Percentiles rank a stretch among this genome's conserved stretches.
phyloP scores from a whole-genome alignment of 1,140 invertebrate species.

The Octopus sinensis region DNA sequence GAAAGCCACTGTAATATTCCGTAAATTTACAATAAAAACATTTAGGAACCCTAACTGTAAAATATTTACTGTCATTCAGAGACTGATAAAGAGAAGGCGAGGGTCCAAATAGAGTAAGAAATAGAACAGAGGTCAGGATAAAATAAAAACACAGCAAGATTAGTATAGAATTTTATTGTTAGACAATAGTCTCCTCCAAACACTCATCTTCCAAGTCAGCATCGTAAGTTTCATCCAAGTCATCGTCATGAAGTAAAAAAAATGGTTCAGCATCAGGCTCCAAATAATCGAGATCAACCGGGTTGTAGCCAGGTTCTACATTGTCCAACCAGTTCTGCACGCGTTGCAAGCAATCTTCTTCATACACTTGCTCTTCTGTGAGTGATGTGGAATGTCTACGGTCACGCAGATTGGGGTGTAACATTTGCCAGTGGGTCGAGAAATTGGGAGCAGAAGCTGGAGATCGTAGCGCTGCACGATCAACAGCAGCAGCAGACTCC shows the following conservation, averaged over 20 bases:
- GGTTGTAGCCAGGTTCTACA: neutral
- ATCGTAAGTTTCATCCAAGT: conserved; percentile 1
- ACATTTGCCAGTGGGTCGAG: conserved; percentile 43
- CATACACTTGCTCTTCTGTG: conserved; percentile 39
- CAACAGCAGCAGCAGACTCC: conserved; percentile 19
- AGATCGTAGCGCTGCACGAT: conserved; percentile 24
- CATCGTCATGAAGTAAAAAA: neutral
- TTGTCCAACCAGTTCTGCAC: conserved; percentile 43
- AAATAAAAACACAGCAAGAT: no score
- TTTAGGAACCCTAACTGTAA: no score
- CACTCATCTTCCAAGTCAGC: neutral
- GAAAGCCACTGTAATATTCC: no score
- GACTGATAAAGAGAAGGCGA: no score
- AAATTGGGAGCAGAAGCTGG: conserved; percentile 36
- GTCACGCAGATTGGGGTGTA: conserved; percentile 24
- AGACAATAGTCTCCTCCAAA: neutral
- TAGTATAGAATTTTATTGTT: neutral
- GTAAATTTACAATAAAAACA: no score
- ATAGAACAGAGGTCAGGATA: no score
- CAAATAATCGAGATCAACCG: neutral
- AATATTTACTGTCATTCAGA: no score
- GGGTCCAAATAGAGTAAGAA: no score
- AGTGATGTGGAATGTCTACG: conserved; percentile 32
- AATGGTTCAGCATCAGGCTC: neutral
- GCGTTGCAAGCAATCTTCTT: conserved; percentile 36